A percentile compares a stretch with the other conserved stretches of the same genome.
phyloP scores from a whole-genome alignment of 2,888 invertebrate species.

The Drosophila multiciliata region DNA sequence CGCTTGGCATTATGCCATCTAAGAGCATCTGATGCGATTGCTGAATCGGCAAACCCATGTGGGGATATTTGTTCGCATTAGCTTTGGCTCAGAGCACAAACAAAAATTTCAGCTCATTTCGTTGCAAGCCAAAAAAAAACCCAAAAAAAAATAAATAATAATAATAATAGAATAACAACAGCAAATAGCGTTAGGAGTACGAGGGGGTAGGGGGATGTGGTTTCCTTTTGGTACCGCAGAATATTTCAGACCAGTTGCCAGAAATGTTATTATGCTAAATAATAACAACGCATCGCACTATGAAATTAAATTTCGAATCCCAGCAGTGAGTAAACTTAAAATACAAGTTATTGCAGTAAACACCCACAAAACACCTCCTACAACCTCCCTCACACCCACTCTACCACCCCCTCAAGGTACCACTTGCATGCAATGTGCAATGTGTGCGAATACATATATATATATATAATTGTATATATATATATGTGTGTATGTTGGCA shows the following conservation, averaged over 20 bases:
- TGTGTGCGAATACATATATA: neutral
- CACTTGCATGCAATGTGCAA: constrained; percentile 17
- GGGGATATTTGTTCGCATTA: neutral
- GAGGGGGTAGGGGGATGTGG: neutral
- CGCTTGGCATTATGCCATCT: neutral
- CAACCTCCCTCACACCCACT: neutral
- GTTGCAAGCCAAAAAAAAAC: constrained; percentile 12
- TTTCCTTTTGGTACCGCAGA: constrained; percentile 22
- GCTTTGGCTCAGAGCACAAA: constrained; percentile 23
- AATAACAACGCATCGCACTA: constrained; percentile 80
- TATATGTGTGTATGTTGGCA: constrained; percentile 51
- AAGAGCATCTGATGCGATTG: constrained; percentile 33
- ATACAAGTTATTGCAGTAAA: constrained; percentile 74
- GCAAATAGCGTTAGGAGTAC: neutral
- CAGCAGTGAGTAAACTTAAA: constrained; percentile 79
- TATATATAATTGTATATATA: no score
- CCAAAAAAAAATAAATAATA: constrained; percentile 4
- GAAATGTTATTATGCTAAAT: constrained; percentile 77
- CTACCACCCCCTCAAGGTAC: neutral
- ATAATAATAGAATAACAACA: neutral
- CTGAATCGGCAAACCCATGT: constrained; percentile 28
- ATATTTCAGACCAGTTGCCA: constrained; percentile 48
- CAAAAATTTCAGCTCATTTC: constrained; percentile 31
- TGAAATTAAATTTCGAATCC: constrained; percentile 82
- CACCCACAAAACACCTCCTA: neutral